A percentile compares a stretch with the other conserved stretches of the same genome.
These are phyloP conservation scores for Mimas tiliae DNA, from an alignment of 2,888 invertebrate genomes.

Conservation along the genomic window DNA sequence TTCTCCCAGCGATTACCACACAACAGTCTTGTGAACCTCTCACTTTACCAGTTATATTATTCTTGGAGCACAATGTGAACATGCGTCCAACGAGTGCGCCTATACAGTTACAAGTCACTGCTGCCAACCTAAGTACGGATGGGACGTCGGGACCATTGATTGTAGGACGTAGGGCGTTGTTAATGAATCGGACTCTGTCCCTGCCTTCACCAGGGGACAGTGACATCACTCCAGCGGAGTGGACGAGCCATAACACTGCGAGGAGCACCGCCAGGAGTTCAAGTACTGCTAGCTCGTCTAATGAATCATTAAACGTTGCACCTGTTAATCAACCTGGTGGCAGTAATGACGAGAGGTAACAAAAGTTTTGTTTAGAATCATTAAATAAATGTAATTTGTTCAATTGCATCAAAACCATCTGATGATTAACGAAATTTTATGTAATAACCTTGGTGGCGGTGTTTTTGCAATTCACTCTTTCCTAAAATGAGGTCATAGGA, in stretches of 20 bases:
- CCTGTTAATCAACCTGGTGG: conserved; percentile 55
- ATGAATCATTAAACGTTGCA: conserved; percentile 66
- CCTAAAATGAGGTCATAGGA: conserved; percentile 50
- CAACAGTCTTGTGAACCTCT: conserved; percentile 67
- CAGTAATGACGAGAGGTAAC: conserved; percentile 72
- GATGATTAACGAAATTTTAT: conserved; percentile 31
- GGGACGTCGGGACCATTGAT: conserved; percentile 74
- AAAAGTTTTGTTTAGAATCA: background rate
- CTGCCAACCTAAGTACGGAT: conserved; percentile 74
- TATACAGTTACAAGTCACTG: conserved; percentile 77
- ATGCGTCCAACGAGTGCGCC: conserved; percentile 78
- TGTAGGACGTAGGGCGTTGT: conserved; percentile 70
- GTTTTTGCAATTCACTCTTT: conserved; percentile 35
- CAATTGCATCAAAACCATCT: conserved; percentile 10
- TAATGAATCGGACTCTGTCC: conserved; percentile 76
- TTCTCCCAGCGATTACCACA: conserved; percentile 68
- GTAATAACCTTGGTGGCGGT: conserved; percentile 38
- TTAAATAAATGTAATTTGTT: background rate
- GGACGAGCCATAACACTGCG: conserved; percentile 69
- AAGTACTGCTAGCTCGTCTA: conserved; percentile 73
- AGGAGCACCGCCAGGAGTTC: conserved; percentile 68
- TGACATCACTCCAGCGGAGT: conserved; percentile 68
- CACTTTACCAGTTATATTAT: conserved; percentile 77
- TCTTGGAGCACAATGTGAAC: conserved; percentile 76
- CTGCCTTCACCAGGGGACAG: conserved; percentile 76